A percentile compares a stretch with the other conserved stretches of the same genome.
These are phyloP conservation scores for Clitarchus hookeri DNA, from an alignment of 2,888 invertebrate genomes.

Conservation along the genomic window DNA sequence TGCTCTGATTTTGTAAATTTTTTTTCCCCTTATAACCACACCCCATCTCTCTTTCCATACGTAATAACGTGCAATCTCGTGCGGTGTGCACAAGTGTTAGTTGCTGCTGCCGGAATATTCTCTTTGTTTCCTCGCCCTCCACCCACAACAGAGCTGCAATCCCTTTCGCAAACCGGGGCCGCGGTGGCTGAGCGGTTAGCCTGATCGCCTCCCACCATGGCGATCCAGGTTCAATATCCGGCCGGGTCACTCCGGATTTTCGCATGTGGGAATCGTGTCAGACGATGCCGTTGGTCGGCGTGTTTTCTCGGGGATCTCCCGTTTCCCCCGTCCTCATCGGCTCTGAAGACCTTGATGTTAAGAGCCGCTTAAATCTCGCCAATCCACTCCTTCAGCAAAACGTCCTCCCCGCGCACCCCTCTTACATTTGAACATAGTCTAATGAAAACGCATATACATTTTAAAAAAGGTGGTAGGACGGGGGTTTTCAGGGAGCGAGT, in stretches of 20 bases:
- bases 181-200: too few species aligned
- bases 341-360: too few species aligned
- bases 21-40: background rate
- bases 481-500: background rate
- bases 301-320: too few species aligned
- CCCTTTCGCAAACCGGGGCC: background rate
- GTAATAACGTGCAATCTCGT: background rate
- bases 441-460: slow-evolving; percentile 24
- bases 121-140: background rate
- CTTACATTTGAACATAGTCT: background rate
- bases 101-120: background rate
- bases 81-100: background rate
- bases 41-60: background rate
- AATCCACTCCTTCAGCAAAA: background rate
- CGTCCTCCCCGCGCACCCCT: background rate
- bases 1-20: background rate
- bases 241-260: too few species aligned
- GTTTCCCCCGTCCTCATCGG: too few species aligned
- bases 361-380: too few species aligned
- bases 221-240: too few species aligned
- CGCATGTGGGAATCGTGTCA: too few species aligned
- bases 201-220: too few species aligned
- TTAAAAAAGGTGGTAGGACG: background rate
- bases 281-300: too few species aligned
- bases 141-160: background rate